These are phyloP conservation scores for Capitella teleta DNA, from an alignment of 1,140 invertebrate species.

Conservation along the genomic window DNA sequence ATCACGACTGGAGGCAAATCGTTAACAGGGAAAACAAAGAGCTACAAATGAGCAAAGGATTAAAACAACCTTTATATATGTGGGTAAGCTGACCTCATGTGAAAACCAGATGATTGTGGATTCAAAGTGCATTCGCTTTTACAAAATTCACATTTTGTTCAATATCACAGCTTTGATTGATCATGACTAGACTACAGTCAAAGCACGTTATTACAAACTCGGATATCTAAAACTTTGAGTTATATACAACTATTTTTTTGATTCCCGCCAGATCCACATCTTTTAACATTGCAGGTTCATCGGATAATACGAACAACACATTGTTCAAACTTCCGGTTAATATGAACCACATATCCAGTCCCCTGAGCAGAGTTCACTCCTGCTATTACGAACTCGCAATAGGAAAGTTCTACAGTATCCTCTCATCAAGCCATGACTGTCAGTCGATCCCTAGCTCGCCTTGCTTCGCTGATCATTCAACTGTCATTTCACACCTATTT, in stretches of 20 bases:
- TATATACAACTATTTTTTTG: background rate
- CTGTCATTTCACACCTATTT: too few species aligned
- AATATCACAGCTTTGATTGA: background rate
- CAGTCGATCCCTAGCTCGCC: too few species aligned
- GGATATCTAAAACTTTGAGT: too few species aligned
- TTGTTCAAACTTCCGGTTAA: too few species aligned
- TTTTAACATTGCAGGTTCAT: background rate
- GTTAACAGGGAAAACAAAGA: background rate
- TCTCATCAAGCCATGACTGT: too few species aligned
- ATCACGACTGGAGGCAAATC: background rate
- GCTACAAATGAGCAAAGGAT: background rate
- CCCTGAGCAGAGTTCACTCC: too few species aligned
- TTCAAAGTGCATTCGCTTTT: background rate
- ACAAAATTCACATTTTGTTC: background rate
- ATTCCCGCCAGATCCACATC: background rate
- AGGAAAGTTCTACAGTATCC: too few species aligned
- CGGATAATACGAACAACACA: too few species aligned
- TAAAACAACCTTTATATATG: background rate
- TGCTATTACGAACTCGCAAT: too few species aligned
- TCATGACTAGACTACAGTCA: background rate
- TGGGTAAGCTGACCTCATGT: background rate
- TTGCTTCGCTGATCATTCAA: too few species aligned
- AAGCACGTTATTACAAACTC: background rate
- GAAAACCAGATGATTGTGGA: background rate
- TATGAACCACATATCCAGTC: too few species aligned